Evolutionary conservation across 1,140 invertebrate species (phyloP).

Genomic region (Euwallacea similis): DNA sequence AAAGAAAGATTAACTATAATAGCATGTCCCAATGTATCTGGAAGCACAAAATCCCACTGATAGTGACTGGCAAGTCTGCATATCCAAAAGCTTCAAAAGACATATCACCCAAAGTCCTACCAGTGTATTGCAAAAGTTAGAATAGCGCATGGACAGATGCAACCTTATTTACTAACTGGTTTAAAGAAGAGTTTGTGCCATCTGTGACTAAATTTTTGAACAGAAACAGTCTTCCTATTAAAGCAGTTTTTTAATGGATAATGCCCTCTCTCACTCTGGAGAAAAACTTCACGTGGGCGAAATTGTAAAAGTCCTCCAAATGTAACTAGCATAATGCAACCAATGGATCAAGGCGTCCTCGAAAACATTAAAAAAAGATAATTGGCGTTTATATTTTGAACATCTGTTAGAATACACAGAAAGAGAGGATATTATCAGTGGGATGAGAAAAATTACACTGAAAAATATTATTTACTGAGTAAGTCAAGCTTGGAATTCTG

Average conservation of each 20-base stretch:
- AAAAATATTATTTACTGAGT: no score
- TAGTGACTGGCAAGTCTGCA: slow-evolving; percentile 34
- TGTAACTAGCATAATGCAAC: slow-evolving; percentile 48
- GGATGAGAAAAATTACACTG: no score
- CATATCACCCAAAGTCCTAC: neutral
- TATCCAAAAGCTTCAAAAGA: slow-evolving; percentile 29
- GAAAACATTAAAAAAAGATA: slow-evolving; percentile 46
- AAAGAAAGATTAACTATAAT: slow-evolving; percentile 51
- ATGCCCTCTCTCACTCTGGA: slow-evolving; percentile 46
- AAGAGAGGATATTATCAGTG: neutral
- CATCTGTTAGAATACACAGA: slow-evolving; percentile 12
- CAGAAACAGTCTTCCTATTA: slow-evolving; percentile 21
- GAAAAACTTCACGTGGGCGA: slow-evolving; percentile 23
- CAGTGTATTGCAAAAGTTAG: slow-evolving; percentile 5
- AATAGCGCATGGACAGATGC: slow-evolving; percentile 21
- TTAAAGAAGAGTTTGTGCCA: slow-evolving; percentile 33
- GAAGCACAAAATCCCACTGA: slow-evolving; percentile 50
- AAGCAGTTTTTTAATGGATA: slow-evolving; percentile 48
- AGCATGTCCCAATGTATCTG: slow-evolving; percentile 51
- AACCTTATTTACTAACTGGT: slow-evolving; percentile 32
- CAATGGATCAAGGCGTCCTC: no score
- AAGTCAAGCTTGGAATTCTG: slow-evolving; percentile 5
- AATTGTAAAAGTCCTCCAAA: slow-evolving; percentile 44
- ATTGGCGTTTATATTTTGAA: slow-evolving; percentile 9
- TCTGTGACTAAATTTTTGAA: slow-evolving; percentile 21